Evolutionary conservation across 2,888 invertebrate species (phyloP).

Genomic region (Salticus scenicus): DNA sequence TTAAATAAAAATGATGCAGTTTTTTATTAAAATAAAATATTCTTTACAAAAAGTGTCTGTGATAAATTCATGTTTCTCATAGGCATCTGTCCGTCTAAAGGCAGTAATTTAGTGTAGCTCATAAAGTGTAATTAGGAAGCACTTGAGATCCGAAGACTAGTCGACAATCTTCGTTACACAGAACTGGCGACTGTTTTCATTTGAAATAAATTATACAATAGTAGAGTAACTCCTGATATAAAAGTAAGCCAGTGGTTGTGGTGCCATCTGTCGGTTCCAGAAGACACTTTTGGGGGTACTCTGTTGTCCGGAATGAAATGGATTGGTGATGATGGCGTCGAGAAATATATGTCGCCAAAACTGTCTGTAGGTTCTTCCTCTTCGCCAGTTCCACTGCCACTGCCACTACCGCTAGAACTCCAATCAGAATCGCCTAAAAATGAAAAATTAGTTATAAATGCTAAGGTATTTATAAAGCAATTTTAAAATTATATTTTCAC

Average conservation of each 20-base stretch:
- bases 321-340: slow-evolving; percentile 58
- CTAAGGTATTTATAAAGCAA: no score
- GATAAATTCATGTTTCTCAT: not conserved
- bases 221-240: not conserved
- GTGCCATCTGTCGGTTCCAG: slow-evolving; percentile 47
- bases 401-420: slow-evolving; percentile 63
- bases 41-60: slow-evolving; percentile 30
- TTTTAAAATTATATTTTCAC: no score
- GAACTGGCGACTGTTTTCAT: not conserved
- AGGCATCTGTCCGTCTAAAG: slow-evolving; percentile 27
- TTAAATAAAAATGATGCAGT: slow-evolving; percentile 3
- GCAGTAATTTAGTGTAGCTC: slow-evolving; percentile 42
- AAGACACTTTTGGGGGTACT: slow-evolving; percentile 37
- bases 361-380: slow-evolving; percentile 51
- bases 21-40: slow-evolving; percentile 19
- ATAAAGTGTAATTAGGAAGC: slow-evolving; percentile 55
- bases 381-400: slow-evolving; percentile 67
- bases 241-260: slow-evolving; percentile 34
- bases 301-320: slow-evolving; percentile 36
- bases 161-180: slow-evolving; percentile 1
- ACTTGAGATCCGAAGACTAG: slow-evolving; percentile 53
- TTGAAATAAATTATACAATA: slow-evolving; percentile 31
- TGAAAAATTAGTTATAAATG: not conserved
- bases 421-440: slow-evolving; percentile 59
- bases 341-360: slow-evolving; percentile 68